phyloP scores from a whole-genome alignment of 2,113 vertebrate genomes.

The Ceyx melanurus region DNA sequence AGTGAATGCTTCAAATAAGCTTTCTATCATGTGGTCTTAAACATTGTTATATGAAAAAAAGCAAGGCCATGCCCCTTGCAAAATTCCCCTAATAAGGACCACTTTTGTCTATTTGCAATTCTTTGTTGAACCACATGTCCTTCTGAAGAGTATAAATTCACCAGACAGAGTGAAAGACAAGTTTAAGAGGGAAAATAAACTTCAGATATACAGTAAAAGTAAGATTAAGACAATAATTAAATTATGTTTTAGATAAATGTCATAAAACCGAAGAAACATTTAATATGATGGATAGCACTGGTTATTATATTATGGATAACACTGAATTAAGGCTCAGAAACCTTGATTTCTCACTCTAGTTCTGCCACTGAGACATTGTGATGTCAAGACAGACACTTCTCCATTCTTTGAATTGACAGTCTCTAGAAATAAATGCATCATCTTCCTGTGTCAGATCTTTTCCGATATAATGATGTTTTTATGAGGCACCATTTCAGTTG shows the following conservation, averaged over 20 bases:
- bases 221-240: not conserved
- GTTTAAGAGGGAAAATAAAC: not conserved
- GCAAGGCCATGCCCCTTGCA: accelerated
- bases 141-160: not conserved
- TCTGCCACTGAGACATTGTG: not conserved
- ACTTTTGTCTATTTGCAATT: not conserved
- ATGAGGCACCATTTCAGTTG: not conserved
- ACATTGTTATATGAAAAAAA: not conserved
- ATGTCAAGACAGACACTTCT: not conserved
- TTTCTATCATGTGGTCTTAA: not conserved
- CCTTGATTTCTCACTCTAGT: not conserved
- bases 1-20: not conserved
- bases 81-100: not conserved
- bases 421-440: not conserved
- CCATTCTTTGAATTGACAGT: not conserved
- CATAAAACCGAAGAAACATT: not conserved
- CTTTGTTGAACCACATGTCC: not conserved
- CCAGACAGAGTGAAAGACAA: not conserved
- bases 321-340: not conserved
- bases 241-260: not conserved
- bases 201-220: not conserved
- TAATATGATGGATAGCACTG: not conserved
- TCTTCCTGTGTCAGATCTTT: not conserved
- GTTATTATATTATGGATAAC: too few relatives aligned
- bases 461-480: not conserved